Conservation (phyloP, 2,797 vertebrate genomes). For the Sebastes melanostomus region DNA sequence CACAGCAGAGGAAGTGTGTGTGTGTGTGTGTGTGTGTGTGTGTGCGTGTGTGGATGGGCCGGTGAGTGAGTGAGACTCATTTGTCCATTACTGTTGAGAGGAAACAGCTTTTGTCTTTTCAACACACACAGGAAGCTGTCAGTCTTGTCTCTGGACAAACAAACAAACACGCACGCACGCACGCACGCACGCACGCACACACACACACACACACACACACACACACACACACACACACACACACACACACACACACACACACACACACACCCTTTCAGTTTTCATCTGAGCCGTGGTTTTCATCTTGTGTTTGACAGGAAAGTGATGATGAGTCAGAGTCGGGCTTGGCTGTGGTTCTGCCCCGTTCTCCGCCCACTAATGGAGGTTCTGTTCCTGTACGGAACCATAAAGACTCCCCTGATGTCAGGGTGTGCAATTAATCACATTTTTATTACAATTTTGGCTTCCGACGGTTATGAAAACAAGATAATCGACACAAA, state of each 20-base stretch:
- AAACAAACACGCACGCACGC: neutral
- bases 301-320: neutral
- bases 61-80: neutral
- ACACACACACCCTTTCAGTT: neutral
- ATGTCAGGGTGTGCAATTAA: neutral
- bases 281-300: neutral
- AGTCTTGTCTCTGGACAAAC: neutral
- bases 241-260: neutral
- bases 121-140: slow-evolving; percentile 32
- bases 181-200: neutral
- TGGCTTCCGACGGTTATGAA: too few species aligned
- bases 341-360: neutral
- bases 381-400: neutral
- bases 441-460: too few species aligned
- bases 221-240: too few species aligned
- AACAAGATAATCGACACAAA: too few species aligned
- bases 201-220: neutral
- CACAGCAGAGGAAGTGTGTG: neutral
- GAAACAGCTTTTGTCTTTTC: slow-evolving; percentile 44
- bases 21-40: neutral
- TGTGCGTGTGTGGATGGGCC: too few species aligned
- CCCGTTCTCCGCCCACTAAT: neutral
- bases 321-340: slow-evolving; percentile 7
- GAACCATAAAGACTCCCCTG: neutral
- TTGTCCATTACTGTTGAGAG: slow-evolving; percentile 17